phyloP scores from a whole-genome alignment of 2,888 invertebrate species.

The Chrysotoxum bicinctum region DNA sequence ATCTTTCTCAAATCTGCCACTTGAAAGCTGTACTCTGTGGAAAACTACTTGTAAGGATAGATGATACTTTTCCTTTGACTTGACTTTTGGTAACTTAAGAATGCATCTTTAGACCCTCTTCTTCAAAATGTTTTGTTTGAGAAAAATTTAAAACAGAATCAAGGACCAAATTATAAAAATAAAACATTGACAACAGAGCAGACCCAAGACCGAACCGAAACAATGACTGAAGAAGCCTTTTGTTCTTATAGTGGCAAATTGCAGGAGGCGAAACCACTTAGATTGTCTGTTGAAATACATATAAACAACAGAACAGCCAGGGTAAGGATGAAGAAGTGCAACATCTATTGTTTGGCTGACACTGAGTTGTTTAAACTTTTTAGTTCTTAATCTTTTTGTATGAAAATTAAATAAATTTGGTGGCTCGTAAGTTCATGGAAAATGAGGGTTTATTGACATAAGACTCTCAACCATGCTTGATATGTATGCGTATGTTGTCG shows the following conservation, averaged over 20 bases:
- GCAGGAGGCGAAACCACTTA: not conserved
- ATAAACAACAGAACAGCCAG: not conserved
- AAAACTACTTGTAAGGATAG: not conserved
- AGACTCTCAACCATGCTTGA: no score
- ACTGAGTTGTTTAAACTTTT: not conserved
- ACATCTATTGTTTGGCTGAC: not conserved
- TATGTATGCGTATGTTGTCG: no score
- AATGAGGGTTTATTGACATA: no score
- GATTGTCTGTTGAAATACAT: not conserved
- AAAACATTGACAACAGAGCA: not conserved
- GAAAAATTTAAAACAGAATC: not conserved
- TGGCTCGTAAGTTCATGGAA: no score
- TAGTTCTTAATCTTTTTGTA: not conserved
- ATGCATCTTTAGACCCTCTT: not conserved
- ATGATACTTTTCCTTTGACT: not conserved
- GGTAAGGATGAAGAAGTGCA: no score
- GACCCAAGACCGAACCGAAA: not conserved
- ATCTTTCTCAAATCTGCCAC: not conserved
- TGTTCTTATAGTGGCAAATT: not conserved
- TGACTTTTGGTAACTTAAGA: not conserved
- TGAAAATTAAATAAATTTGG: no score
- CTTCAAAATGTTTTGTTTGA: not conserved
- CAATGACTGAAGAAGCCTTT: constrained; percentile 1
- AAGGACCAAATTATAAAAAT: not conserved
- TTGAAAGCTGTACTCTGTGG: not conserved